Conservation (phyloP, 2,113 vertebrate genomes). For the Uropsilus gracilis region DNA sequence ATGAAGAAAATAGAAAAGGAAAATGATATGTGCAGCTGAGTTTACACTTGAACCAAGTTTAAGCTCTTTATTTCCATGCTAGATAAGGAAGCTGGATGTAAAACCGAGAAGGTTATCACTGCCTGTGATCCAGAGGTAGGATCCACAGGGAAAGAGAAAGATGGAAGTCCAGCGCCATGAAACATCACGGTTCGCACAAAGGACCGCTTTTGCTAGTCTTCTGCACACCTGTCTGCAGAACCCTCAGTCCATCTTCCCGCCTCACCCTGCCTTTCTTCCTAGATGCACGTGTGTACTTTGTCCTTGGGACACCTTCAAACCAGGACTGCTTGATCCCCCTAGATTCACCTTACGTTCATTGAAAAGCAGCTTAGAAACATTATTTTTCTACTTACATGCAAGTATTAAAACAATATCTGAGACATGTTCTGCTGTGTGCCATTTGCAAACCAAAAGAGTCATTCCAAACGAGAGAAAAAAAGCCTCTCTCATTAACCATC, state of each 20-base stretch:
- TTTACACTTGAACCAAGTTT: neutral
- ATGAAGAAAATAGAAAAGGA: neutral
- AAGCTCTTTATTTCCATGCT: neutral
- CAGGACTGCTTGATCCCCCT: neutral
- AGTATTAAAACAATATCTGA: neutral
- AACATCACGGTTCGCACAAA: neutral
- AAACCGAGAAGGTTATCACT: neutral
- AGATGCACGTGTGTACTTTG: fast-evolving
- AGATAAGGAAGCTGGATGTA: neutral
- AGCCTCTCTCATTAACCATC: no score
- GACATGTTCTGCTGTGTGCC: no score
- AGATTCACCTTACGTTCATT: neutral
- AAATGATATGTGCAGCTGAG: neutral
- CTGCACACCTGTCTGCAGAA: neutral
- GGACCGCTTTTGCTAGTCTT: neutral
- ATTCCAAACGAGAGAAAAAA: no score
- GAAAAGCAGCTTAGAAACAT: neutral
- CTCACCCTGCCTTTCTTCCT: neutral
- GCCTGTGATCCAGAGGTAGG: neutral
- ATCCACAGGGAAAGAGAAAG: neutral
- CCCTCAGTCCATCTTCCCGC: neutral
- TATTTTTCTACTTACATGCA: neutral
- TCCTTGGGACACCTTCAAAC: neutral
- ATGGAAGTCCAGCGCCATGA: neutral
- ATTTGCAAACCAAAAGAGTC: no score